Evolutionary conservation across 1,140 invertebrate species (phyloP).

Genomic region (Zaprionus tsacasi): DNA sequence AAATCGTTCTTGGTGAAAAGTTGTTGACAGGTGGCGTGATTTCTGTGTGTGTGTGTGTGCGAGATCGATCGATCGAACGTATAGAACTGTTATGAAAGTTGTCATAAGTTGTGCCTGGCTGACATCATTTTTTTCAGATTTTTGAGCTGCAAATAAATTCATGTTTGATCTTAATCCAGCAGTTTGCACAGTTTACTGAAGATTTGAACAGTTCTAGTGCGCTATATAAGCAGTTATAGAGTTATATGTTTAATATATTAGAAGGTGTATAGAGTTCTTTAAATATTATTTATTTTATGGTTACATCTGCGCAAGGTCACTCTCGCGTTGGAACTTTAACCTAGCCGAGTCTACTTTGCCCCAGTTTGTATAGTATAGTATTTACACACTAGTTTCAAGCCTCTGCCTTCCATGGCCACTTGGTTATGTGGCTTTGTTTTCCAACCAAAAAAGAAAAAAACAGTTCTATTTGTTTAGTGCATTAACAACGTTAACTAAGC

Average conservation of each 20-base stretch:
- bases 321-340: not conserved
- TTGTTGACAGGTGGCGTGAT: slow-evolving; percentile 23
- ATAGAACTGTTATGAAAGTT: slow-evolving; percentile 3
- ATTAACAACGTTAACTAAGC: slow-evolving; percentile 2
- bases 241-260: no score
- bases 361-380: not conserved
- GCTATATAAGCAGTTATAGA: not conserved
- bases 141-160: not conserved
- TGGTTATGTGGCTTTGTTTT: slow-evolving; percentile 1
- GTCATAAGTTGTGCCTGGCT: slow-evolving; percentile 3
- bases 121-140: not conserved
- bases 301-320: not conserved
- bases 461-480: slow-evolving; percentile 1
- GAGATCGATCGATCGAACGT: not conserved
- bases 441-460: not conserved
- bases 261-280: no score
- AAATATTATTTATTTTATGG: not conserved
- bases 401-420: not conserved
- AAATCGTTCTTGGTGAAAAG: slow-evolving; percentile 10
- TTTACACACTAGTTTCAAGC: slow-evolving; percentile 1
- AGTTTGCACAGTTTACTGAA: not conserved
- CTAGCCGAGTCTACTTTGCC: not conserved
- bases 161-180: not conserved
- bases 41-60: not conserved
- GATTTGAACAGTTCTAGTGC: not conserved